Evolutionary conservation across 2,797 vertebrate species (phyloP).

Genomic region (Enteromius afrohamiltoni): DNA sequence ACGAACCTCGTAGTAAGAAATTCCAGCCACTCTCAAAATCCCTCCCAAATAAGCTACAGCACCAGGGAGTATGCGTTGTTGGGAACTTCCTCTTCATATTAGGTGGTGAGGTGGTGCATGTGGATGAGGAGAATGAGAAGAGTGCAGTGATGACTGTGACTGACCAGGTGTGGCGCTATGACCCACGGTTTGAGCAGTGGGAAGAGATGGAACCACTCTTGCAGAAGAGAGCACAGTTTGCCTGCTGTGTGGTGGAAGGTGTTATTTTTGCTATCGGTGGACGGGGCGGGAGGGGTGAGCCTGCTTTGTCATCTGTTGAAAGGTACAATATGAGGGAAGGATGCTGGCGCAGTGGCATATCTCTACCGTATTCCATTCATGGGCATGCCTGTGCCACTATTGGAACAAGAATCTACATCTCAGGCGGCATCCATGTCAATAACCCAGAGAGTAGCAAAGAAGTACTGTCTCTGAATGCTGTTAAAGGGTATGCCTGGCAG

Average conservation of each 20-base stretch:
- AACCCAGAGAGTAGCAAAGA: constrained; percentile 81
- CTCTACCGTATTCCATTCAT: constrained; percentile 80
- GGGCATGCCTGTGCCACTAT: constrained; percentile 87
- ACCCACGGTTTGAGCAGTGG: constrained; percentile 89
- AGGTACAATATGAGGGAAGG: constrained; percentile 84
- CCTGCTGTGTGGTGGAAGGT: constrained; percentile 82
- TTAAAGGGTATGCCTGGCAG: constrained; percentile 75
- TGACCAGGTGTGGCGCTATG: constrained; percentile 86
- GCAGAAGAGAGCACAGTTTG: constrained; percentile 86
- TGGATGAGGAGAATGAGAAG: constrained; percentile 66
- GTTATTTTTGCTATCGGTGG: constrained; percentile 89
- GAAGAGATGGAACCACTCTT: constrained; percentile 79
- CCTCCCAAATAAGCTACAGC: constrained; percentile 77
- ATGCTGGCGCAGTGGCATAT: constrained; percentile 78
- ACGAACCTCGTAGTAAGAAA: constrained; percentile 81
- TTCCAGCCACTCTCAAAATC: constrained; percentile 74
- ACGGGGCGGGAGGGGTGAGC: constrained; percentile 60
- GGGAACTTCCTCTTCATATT: constrained; percentile 92
- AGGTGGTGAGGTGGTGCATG: constrained; percentile 80
- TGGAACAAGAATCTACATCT: constrained; percentile 81
- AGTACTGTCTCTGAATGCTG: constrained; percentile 76
- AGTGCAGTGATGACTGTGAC: constrained; percentile 65
- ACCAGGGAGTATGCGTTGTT: constrained; percentile 83
- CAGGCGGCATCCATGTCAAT: constrained; percentile 80
- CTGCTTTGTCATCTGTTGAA: constrained; percentile 83